A percentile compares a stretch with the other conserved stretches of the same genome.
Evolutionary conservation across 2,888 invertebrate species (phyloP).

Genomic region (Dryocosmus kuriphilus): DNA sequence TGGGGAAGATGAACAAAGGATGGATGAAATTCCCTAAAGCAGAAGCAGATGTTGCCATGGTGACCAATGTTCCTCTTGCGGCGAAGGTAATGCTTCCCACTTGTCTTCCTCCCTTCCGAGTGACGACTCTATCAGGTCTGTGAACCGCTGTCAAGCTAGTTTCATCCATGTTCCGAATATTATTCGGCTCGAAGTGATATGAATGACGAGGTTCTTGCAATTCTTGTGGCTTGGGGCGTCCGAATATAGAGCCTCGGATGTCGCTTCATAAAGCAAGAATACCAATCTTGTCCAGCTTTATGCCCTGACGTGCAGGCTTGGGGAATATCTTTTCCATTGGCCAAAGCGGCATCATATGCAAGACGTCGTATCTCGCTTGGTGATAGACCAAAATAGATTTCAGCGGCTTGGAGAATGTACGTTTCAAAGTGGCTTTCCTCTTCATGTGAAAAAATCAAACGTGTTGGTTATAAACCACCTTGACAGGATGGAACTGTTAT

Average conservation of each 20-base stretch:
- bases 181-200: too few relatives aligned
- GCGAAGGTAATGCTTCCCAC: conserved; percentile 11
- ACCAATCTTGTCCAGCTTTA: conserved; percentile 44
- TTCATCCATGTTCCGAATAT: conserved; percentile 42
- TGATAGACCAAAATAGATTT: conserved; percentile 39
- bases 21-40: conserved; percentile 35
- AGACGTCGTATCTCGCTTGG: conserved; percentile 38
- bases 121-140: conserved; percentile 28
- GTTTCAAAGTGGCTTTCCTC: conserved; percentile 39
- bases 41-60: conserved; percentile 55
- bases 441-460: not conserved
- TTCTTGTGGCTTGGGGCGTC: conserved; percentile 11
- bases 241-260: conserved; percentile 31
- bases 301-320: conserved; percentile 29
- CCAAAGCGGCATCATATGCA: conserved; percentile 34
- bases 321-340: not conserved
- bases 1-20: conserved; percentile 65
- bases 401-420: conserved; percentile 40
- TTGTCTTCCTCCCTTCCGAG: not conserved
- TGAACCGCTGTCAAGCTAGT: conserved; percentile 38
- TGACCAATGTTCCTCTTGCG: conserved; percentile 30
- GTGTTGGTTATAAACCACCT: conserved; percentile 31
- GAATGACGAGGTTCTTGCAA: conserved; percentile 24
- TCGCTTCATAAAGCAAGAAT: conserved; percentile 37
- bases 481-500: conserved; percentile 26